These are phyloP conservation scores for Dicaeum eximium DNA, from an alignment of 2,113 vertebrate species.

Conservation along the genomic window DNA sequence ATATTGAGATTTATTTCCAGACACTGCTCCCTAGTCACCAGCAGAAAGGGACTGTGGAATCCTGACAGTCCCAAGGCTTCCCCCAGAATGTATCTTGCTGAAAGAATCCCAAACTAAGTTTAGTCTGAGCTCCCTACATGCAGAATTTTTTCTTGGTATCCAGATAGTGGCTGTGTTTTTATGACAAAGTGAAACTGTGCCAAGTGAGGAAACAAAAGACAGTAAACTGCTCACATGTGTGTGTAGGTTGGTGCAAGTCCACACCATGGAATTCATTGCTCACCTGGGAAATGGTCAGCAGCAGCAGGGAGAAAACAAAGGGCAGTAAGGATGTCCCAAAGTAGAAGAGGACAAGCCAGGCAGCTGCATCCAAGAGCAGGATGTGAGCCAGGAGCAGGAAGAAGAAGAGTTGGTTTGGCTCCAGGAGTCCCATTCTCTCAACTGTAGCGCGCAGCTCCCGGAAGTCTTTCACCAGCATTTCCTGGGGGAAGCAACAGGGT, in stretches of 20 bases:
- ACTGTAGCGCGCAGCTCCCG: constrained; percentile 54
- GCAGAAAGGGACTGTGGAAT: not conserved
- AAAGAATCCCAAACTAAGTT: not conserved
- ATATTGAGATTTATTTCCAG: not conserved
- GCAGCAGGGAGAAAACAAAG: constrained; percentile 55
- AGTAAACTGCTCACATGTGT: not conserved
- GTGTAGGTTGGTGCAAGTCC: not conserved
- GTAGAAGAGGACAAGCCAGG: constrained; percentile 73
- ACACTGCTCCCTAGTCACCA: not conserved
- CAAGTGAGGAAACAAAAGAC: not conserved
- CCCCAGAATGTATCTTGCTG: not conserved
- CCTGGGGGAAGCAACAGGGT: constrained; percentile 38
- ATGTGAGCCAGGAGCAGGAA: constrained; percentile 72
- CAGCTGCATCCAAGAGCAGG: constrained; percentile 68
- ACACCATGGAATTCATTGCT: not conserved
- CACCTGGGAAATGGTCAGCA: constrained; percentile 75
- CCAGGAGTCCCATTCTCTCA: constrained; percentile 73
- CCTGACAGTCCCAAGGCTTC: not conserved
- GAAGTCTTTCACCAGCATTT: constrained; percentile 71
- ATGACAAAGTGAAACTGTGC: not conserved
- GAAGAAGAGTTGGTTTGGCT: constrained; percentile 72
- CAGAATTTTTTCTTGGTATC: not conserved
- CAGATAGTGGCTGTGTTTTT: not conserved
- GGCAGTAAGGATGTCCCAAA: constrained; percentile 72
- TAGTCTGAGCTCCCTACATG: not conserved